Evolutionary conservation across 2,113 vertebrate genomes (phyloP).

Genomic region (Puffinus mauretanicus): DNA sequence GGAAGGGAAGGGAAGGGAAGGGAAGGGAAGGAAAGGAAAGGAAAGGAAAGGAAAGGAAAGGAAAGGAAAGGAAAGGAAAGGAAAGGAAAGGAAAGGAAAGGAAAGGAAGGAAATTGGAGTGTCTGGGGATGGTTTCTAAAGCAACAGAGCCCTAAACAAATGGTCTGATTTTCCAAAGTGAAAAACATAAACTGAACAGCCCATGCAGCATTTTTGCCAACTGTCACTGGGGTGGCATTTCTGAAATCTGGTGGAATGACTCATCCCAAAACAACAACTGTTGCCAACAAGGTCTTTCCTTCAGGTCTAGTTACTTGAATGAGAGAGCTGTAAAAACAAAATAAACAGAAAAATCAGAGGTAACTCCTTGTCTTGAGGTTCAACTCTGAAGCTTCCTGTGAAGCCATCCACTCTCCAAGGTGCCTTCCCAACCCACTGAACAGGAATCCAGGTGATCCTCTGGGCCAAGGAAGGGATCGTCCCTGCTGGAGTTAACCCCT

Average conservation of each 20-base stretch:
- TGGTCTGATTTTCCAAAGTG: slow-evolving; percentile 52
- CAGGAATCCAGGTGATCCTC: neutral
- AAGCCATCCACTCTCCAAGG: neutral
- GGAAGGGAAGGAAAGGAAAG: neutral
- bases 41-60: too few relatives aligned
- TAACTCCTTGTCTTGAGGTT: neutral
- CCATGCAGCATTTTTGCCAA: slow-evolving; percentile 52
- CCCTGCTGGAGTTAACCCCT: neutral
- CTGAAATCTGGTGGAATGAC: slow-evolving; percentile 60
- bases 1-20: neutral
- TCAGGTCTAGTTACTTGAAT: slow-evolving; percentile 38
- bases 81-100: neutral
- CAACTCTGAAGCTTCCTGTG: neutral
- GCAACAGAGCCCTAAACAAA: slow-evolving; percentile 52
- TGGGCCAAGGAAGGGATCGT: neutral
- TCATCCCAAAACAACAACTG: slow-evolving; percentile 56
- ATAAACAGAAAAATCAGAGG: slow-evolving; percentile 18
- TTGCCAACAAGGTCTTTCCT: slow-evolving; percentile 61
- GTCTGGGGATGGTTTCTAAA: slow-evolving; percentile 50
- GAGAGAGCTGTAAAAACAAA: neutral
- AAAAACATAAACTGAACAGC: slow-evolving; percentile 62
- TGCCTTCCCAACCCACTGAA: neutral
- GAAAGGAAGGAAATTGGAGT: neutral
- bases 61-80: neutral
- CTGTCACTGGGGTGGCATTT: slow-evolving; percentile 59